Conservation (phyloP, 2,888 invertebrate species). For the Stenotaenia linearis region DNA sequence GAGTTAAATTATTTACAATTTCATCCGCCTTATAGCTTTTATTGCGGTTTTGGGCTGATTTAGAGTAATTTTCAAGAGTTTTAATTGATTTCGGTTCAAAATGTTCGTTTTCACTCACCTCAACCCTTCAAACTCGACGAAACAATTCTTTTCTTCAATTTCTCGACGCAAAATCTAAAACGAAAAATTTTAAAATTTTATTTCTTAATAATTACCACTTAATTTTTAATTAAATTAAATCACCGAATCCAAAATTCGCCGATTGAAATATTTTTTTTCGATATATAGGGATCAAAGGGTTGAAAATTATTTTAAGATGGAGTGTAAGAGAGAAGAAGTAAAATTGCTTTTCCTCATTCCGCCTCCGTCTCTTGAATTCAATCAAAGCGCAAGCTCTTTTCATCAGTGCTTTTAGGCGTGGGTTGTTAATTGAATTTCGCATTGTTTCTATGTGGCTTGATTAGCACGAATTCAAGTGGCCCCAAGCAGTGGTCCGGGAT, state of each 20-base stretch:
- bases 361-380: conserved; percentile 17
- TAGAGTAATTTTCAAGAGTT: not conserved
- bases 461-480: conserved; percentile 26
- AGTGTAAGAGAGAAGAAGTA: not conserved
- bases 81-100: too few species aligned
- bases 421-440: conserved; percentile 23
- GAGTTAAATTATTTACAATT: not conserved
- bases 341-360: conserved; percentile 13
- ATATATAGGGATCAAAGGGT: not conserved
- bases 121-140: too few species aligned
- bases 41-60: not conserved
- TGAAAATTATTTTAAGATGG: not conserved
- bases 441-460: conserved; percentile 26
- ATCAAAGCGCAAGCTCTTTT: conserved; percentile 26
- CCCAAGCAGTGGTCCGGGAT: conserved; percentile 26
- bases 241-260: too few species aligned
- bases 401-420: conserved; percentile 24
- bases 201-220: too few species aligned
- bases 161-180: too few species aligned
- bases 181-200: too few species aligned
- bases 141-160: too few species aligned
- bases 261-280: not conserved
- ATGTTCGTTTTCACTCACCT: too few species aligned
- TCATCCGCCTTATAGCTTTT: not conserved
- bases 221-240: too few species aligned